Percentiles rank a stretch among this genome's conserved stretches.
These are phyloP conservation scores for Eristalis intricaria DNA, from an alignment of 2,888 invertebrate genomes.

Conservation along the genomic window DNA sequence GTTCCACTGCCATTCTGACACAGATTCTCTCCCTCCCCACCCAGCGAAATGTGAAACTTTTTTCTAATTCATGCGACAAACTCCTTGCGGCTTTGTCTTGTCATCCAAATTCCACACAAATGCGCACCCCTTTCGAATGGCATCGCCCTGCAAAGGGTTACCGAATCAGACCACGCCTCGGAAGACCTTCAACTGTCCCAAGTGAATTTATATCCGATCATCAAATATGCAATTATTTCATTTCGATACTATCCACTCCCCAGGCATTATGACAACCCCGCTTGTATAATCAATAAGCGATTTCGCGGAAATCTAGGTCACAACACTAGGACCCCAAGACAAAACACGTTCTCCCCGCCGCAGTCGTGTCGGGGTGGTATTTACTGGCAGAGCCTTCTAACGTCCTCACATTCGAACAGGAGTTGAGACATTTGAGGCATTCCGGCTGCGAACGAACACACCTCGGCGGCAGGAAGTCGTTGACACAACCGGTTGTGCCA, in stretches of 20 bases:
- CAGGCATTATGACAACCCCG: slow-evolving; percentile 44
- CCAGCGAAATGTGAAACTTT: neutral
- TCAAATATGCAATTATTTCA: slow-evolving; percentile 63
- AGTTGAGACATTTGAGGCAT: slow-evolving; percentile 24
- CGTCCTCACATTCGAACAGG: slow-evolving; percentile 9
- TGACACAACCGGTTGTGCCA: slow-evolving; percentile 22
- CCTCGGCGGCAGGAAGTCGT: slow-evolving; percentile 10
- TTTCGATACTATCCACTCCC: slow-evolving; percentile 50
- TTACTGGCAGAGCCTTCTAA: slow-evolving; percentile 45
- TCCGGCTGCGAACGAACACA: slow-evolving; percentile 6
- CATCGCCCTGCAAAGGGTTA: neutral
- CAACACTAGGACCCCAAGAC: slow-evolving; percentile 79
- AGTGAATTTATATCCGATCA: slow-evolving; percentile 44
- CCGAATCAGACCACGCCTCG: neutral
- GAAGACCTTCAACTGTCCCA: slow-evolving; percentile 53
- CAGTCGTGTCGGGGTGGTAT: slow-evolving; percentile 19
- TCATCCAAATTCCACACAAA: too few species aligned
- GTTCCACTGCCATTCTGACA: neutral
- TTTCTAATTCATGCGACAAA: neutral
- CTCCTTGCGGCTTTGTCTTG: neutral
- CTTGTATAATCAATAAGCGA: slow-evolving; percentile 82
- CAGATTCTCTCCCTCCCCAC: neutral
- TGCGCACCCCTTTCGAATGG: neutral
- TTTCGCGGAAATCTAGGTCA: slow-evolving; percentile 78
- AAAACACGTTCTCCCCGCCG: slow-evolving; percentile 69